Base-by-base conservation (phyloP, 1,140 invertebrate genomes). In the Dendroctonus ponderosae region DNA sequence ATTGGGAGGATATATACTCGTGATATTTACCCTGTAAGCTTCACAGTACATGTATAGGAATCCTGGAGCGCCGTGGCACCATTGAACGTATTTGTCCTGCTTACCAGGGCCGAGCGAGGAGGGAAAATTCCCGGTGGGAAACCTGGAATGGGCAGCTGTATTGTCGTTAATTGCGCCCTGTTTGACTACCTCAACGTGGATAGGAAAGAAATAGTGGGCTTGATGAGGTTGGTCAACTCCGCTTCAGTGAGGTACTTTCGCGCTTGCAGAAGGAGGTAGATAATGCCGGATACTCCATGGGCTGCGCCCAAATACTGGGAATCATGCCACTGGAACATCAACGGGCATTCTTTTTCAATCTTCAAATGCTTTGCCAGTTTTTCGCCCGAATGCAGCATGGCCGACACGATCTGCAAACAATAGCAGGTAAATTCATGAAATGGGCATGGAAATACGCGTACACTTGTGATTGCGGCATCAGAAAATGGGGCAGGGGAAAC, bases 21-120 rank as follows among this genome's bases (percentile, higher is more conserved):
- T 26, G 26, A 26, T 26, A 59, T 43, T 71, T 80, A 94, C 92
- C 82, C 92, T 80, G 76, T 90, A 87, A 44, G 94, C 93, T 72
- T 86, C 77, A 62, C 84, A 78, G 72, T 92, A 90, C 60, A 94
- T 80, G 74, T 89, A 85, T 11, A 93, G 82, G 80, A 92, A 89
- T 12, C 94, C 94, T 50, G 95, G 91, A 15, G 94, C 92, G 11
- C 96, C 96, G 79, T 97, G 94, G 83, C 95, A 97, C 95, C 95
- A 98, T 71, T 97, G 95, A 2, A 97, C 87, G 48, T 97, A 83
- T 78, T 85, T 86, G 76, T 97, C 93, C 41, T 79, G 79, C 41
- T 80, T 80, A 70, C 85, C 89, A 11, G 59, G 60, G 6, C 85
- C 86, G 0, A 90, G 57, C 0, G 93, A 95, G 0, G 93, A 96